These are phyloP conservation scores for Crotophaga sulcirostris DNA, from an alignment of 2,113 vertebrate species.

Conservation along the genomic window DNA sequence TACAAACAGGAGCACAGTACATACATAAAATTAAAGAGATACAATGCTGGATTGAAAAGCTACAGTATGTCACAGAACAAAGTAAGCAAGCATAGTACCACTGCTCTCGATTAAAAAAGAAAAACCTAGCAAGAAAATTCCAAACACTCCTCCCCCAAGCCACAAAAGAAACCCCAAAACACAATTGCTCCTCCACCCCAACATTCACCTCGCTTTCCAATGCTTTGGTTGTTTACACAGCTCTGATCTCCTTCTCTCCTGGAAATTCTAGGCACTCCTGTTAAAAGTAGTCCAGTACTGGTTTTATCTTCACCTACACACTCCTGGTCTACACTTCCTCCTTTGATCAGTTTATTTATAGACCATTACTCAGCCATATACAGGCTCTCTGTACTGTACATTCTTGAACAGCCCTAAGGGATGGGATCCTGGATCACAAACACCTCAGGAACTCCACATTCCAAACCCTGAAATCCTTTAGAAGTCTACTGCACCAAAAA, in stretches of 20 bases:
- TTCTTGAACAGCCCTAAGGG: neutral
- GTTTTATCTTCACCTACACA: neutral
- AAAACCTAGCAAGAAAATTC: neutral
- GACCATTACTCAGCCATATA: neutral
- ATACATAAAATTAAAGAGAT: neutral
- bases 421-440: neutral
- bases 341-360: neutral
- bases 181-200: neutral
- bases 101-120: neutral
- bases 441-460: neutral
- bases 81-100: neutral
- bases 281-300: neutral
- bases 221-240: neutral
- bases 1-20: neutral
- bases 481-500: neutral
- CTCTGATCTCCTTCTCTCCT: neutral
- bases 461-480: neutral
- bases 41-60: neutral
- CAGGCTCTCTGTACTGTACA: neutral
- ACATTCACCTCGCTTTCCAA: neutral
- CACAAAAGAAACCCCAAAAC: neutral
- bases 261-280: neutral
- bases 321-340: neutral
- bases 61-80: rapidly evolving
- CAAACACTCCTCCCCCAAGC: neutral